Percentiles rank a stretch among this genome's conserved stretches.
Conservation (phyloP, 2,888 invertebrate species). For the Nysson spinosus region DNA sequence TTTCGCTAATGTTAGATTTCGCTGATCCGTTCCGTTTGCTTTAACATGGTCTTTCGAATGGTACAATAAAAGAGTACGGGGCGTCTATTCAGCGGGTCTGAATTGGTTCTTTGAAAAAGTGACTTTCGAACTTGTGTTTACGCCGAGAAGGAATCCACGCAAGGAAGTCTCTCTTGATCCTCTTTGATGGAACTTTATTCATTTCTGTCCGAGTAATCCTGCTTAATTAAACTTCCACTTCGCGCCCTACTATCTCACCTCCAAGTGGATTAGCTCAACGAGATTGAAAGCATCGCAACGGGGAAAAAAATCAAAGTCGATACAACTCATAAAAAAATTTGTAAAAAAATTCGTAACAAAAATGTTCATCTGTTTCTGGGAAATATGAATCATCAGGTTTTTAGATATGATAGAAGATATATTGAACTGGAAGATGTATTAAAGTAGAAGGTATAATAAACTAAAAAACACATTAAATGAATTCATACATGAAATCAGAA, state of each 20-base stretch:
- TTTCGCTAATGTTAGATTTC: too few relatives aligned
- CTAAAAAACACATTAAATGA: too few relatives aligned
- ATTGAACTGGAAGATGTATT: too few relatives aligned
- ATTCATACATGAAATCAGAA: too few relatives aligned
- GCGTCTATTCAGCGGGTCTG: not conserved
- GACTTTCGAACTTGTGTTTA: constrained; percentile 17
- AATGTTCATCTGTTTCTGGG: too few relatives aligned
- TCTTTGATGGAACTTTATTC: constrained; percentile 62
- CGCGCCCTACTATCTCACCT: constrained; percentile 14
- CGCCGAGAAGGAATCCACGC: constrained; percentile 1
- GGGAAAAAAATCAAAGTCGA: not conserved
- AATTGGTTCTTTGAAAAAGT: not conserved
- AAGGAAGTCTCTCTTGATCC: constrained; percentile 14
- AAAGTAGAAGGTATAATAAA: too few relatives aligned
- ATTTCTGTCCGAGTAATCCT: constrained; percentile 53
- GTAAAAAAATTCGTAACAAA: too few relatives aligned
- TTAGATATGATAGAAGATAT: too few relatives aligned
- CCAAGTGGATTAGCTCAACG: constrained; percentile 34
- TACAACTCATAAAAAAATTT: not conserved
- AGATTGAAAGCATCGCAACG: constrained; percentile 4
- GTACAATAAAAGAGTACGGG: too few relatives aligned
- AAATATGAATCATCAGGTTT: too few relatives aligned
- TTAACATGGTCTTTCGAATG: too few relatives aligned
- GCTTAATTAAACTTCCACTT: constrained; percentile 60
- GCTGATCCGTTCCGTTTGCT: too few relatives aligned